Percentiles rank a stretch among this genome's conserved stretches.
phyloP scores from a whole-genome alignment of 2,888 invertebrate species.

The Drosophila picticornis region DNA sequence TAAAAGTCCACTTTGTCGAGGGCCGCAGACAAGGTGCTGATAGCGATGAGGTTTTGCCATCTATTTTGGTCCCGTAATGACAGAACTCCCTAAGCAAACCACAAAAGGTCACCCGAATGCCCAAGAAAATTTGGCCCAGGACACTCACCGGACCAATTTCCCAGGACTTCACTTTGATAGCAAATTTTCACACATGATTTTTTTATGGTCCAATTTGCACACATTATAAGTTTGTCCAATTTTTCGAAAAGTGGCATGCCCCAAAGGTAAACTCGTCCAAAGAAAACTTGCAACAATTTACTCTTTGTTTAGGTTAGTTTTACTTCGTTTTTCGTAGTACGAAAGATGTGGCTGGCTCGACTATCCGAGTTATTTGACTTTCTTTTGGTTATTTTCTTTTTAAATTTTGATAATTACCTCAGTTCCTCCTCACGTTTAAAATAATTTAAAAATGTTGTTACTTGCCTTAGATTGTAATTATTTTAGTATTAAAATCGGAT shows the following conservation, averaged over 20 bases:
- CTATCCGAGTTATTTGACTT: background rate
- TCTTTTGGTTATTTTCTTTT: background rate
- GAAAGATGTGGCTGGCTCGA: background rate
- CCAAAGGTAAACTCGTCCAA: conserved; percentile 51
- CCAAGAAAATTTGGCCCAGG: conserved; percentile 27
- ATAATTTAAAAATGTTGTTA: background rate
- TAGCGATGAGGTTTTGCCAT: conserved; percentile 53
- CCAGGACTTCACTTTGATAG: conserved; percentile 22
- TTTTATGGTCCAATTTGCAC: conserved; percentile 75
- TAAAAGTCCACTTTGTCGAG: conserved; percentile 68
- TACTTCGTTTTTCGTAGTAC: background rate
- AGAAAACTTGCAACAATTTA: conserved; percentile 57
- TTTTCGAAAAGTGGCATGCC: conserved; percentile 47
- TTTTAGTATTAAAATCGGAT: background rate
- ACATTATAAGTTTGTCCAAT: conserved; percentile 68
- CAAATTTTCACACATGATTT: conserved; percentile 73
- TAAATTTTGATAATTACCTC: background rate
- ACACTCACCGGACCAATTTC: conserved; percentile 11
- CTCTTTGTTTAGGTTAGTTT: conserved; percentile 40
- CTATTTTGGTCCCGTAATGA: conserved; percentile 59
- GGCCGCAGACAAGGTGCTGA: conserved; percentile 65
- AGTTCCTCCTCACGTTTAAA: background rate
- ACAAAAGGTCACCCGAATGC: conserved; percentile 40
- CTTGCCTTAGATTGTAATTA: background rate
- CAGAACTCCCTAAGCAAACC: conserved; percentile 29